Percentiles rank a stretch among this genome's conserved stretches.
These are phyloP conservation scores for Oxycera nigricornis DNA, from an alignment of 2,888 invertebrate genomes.

Conservation along the genomic window DNA sequence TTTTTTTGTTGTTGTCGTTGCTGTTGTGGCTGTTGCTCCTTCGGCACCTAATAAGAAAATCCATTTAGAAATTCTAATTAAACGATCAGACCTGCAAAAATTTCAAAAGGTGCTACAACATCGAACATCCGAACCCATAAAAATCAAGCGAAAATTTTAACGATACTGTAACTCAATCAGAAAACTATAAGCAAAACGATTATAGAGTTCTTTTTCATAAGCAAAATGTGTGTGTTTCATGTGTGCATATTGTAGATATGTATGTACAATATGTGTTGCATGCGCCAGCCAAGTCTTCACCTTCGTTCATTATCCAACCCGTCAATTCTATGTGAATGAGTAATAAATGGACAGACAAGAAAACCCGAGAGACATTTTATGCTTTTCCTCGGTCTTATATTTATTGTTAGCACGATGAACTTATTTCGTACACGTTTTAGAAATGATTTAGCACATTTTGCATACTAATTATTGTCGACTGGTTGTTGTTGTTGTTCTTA, in stretches of 20 bases:
- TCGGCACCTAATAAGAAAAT: not conserved
- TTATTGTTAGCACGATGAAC: conserved; percentile 3
- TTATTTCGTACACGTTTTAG: not conserved
- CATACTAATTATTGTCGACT: conserved; percentile 1
- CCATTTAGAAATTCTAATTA: not conserved
- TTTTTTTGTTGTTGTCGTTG: not conserved
- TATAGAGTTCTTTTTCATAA: no score
- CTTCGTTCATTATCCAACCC: not conserved
- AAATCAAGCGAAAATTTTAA: conserved; percentile 6
- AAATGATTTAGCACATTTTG: not conserved
- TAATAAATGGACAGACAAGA: conserved; percentile 6
- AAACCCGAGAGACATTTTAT: conserved; percentile 2
- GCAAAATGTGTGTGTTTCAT: not conserved
- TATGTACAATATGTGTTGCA: not conserved
- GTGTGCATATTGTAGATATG: not conserved
- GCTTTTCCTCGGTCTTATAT: conserved; percentile 1
- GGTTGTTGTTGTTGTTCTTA: no score
- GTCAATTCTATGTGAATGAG: not conserved
- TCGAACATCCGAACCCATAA: not conserved
- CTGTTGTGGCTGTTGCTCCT: not conserved
- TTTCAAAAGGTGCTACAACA: not conserved
- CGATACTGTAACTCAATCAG: conserved; percentile 3
- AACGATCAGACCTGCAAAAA: not conserved
- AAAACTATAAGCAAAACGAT: not conserved
- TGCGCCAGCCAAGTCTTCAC: not conserved